Evolutionary conservation across 1,140 invertebrate genomes (phyloP).

Genomic region (Pectinophora gossypiella): DNA sequence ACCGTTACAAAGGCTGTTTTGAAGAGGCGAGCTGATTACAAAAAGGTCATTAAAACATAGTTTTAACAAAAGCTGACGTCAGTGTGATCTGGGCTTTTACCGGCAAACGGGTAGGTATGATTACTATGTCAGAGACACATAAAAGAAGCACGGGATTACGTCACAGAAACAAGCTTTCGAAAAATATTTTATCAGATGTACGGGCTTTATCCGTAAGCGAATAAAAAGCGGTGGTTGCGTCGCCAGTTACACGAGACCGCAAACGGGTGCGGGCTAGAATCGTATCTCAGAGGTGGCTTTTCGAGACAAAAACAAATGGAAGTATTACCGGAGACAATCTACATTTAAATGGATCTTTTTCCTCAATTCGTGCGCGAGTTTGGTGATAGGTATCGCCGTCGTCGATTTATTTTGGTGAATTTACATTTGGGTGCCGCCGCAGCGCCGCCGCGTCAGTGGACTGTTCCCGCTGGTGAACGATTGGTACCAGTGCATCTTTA

Average conservation of each 20-base stretch:
- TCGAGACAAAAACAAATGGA: slow-evolving; percentile 65
- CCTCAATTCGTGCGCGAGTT: slow-evolving; percentile 44
- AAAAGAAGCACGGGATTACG: too few species aligned
- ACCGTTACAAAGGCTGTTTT: too few species aligned
- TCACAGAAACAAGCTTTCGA: neutral
- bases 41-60: too few species aligned
- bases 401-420: slow-evolving; percentile 53
- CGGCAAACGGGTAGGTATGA: too few species aligned
- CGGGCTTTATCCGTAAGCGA: slow-evolving; percentile 10
- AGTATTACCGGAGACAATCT: slow-evolving; percentile 67
- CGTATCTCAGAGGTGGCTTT: slow-evolving; percentile 45
- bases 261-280: slow-evolving; percentile 33
- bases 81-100: too few species aligned
- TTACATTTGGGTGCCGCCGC: slow-evolving; percentile 29
- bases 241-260: slow-evolving; percentile 27
- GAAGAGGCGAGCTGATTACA: too few species aligned
- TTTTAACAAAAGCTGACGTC: too few species aligned
- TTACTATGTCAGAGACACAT: too few species aligned
- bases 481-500: too few species aligned
- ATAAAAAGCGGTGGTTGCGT: slow-evolving; percentile 16
- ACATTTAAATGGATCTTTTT: slow-evolving; percentile 55
- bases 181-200: slow-evolving; percentile 9
- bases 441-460: neutral
- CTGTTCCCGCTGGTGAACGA: too few species aligned
- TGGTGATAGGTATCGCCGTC: slow-evolving; percentile 54